These are phyloP conservation scores for Erebia aethiops DNA, from an alignment of 2,888 invertebrate species.

Conservation along the genomic window DNA sequence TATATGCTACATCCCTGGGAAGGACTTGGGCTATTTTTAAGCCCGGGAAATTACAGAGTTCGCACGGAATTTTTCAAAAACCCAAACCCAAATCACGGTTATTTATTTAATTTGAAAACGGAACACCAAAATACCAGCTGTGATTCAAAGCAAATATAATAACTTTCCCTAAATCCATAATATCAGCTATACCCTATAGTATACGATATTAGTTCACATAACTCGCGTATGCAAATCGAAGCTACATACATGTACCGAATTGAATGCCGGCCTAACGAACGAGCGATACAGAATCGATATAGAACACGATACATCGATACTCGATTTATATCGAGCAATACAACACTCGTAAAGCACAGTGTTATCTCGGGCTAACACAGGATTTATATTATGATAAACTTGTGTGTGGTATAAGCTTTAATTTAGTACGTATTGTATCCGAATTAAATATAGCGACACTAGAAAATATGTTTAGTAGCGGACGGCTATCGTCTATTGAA, in stretches of 20 bases:
- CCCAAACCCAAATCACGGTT: no score
- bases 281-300: slow-evolving; percentile 20
- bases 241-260: slow-evolving; percentile 24
- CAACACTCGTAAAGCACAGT: background rate
- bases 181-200: slow-evolving; percentile 7
- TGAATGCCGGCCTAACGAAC: slow-evolving; percentile 26
- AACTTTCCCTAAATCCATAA: background rate
- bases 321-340: background rate
- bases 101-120: no score
- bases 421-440: background rate
- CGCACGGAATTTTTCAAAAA: no score
- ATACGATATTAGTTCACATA: slow-evolving; percentile 40
- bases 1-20: no score
- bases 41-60: no score
- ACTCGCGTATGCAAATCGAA: slow-evolving; percentile 23
- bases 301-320: slow-evolving; percentile 13
- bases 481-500: no score
- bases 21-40: no score
- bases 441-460: background rate
- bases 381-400: background rate
- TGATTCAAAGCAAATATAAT: background rate
- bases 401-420: background rate
- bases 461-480: no score
- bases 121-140: no score
- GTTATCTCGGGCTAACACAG: background rate